Evolutionary conservation across 1,140 invertebrate species (phyloP), one percentile per base, ranked within the genome.

Genomic region (Colletes gigas): DNA sequence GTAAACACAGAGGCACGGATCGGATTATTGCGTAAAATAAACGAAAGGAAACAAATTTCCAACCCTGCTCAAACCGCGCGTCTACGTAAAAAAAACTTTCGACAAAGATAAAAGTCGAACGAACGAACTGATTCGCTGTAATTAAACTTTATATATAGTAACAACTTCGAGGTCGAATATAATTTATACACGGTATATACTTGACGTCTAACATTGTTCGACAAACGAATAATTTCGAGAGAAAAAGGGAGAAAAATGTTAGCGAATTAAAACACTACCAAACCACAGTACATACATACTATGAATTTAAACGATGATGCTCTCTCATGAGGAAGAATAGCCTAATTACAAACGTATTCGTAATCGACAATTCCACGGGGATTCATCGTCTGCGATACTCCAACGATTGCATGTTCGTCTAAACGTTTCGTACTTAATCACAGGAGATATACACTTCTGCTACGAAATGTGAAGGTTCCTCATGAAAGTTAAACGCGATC

Each of bases 211-310:
- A 50, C 78, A 57, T 87, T 68, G 76, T 78, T 81, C 88, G 78
- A 83, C 78, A 78, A 79, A 83, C 70, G 78, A 79, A 80, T 76
- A 74, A 83, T 63, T 82, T n/a, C 6, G 15, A 50, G 10, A 50
- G 50, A 50, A 3, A 50, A 10, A 12, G 50, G 10, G 15, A 9
- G 19, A 30, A 68, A 84, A 78, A 66, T 59, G 88, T 82, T 89
- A 90, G 85, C 83, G 81, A 91, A 84, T 78, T 67, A 50, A 7
- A 80, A 91, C 90, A 92, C 91, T 91, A 90, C 90, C 90, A 91
- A 30, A 85, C 88, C 81, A 85, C 83, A 83, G 85, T 89, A 89
- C 73, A 84, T 90, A 89, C 68, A 89, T 89, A 41, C 39, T 89
- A 90, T 86, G 87, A 92, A 92, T 90, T 89, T 90, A 91, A 91